Conservation (phyloP, 2,113 vertebrate genomes). For the Ploceus nigricollis region DNA sequence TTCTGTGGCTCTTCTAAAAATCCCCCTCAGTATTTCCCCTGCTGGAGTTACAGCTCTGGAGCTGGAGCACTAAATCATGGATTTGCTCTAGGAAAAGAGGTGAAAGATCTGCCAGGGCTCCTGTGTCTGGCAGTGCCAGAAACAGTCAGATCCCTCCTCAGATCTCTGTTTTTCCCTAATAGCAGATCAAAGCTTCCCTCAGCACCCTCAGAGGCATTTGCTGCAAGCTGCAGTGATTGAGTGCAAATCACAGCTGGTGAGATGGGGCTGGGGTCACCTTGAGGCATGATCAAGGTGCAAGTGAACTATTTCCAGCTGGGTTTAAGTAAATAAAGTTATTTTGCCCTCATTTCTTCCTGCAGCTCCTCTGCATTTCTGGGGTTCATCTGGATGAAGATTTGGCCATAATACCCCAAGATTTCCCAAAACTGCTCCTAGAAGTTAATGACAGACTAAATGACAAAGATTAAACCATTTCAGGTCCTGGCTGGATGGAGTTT, state of each 20-base stretch:
- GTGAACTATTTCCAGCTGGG: accelerated
- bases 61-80: neutral
- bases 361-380: neutral
- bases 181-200: neutral
- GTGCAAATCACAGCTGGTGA: neutral
- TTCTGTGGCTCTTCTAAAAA: neutral
- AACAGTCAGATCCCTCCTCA: neutral
- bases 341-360: neutral
- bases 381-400: neutral
- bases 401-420: neutral
- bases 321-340: neutral
- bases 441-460: neutral
- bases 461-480: neutral
- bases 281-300: neutral
- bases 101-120: neutral
- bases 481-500: neutral
- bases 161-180: neutral
- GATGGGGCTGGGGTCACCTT: neutral
- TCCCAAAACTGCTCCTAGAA: neutral
- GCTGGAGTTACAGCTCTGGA: neutral
- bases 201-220: neutral
- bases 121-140: neutral
- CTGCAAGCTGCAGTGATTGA: neutral
- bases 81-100: accelerated
- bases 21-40: accelerated